Evolutionary conservation across 2,797 vertebrate species (phyloP).

Genomic region (Acrossocheilus fasciatus): DNA sequence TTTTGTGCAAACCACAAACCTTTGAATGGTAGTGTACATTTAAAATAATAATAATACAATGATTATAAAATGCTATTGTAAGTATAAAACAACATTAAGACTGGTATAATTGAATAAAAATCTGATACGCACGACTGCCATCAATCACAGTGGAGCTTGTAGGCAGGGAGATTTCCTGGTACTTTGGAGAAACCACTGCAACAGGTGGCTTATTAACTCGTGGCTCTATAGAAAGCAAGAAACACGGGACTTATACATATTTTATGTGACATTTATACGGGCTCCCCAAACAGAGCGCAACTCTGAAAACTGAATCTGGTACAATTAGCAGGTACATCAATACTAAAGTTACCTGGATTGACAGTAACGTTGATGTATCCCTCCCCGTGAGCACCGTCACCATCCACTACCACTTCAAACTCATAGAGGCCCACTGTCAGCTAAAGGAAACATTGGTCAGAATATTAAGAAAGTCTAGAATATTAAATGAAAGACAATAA

Average conservation of each 20-base stretch:
- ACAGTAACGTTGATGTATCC: conserved; percentile 96
- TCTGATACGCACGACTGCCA: conserved; percentile 90
- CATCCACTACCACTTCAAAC: conserved; percentile 89
- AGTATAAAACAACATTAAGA: not conserved
- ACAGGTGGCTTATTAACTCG: conserved; percentile 93
- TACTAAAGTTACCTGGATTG: conserved; percentile 85
- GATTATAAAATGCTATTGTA: not conserved
- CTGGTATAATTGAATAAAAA: not conserved
- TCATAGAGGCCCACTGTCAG: conserved; percentile 95
- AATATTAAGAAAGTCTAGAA: not conserved
- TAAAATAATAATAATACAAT: not conserved
- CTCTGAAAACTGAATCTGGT: not conserved
- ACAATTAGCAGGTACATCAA: not conserved
- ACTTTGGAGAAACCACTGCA: conserved; percentile 92
- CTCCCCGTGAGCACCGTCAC: conserved; percentile 86
- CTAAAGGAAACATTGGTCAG: conserved; percentile 69
- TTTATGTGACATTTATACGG: not conserved
- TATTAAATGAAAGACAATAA: not conserved
- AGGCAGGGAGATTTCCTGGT: conserved; percentile 94
- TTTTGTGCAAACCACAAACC: no score
- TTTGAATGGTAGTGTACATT: not conserved
- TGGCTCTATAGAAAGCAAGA: conserved; percentile 80
- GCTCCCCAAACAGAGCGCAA: not conserved
- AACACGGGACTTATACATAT: not conserved
- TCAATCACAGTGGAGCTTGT: conserved; percentile 97